These are phyloP conservation scores for Rotaria sp. DNA, from an alignment of 2,888 invertebrate genomes.

Conservation along the genomic window DNA sequence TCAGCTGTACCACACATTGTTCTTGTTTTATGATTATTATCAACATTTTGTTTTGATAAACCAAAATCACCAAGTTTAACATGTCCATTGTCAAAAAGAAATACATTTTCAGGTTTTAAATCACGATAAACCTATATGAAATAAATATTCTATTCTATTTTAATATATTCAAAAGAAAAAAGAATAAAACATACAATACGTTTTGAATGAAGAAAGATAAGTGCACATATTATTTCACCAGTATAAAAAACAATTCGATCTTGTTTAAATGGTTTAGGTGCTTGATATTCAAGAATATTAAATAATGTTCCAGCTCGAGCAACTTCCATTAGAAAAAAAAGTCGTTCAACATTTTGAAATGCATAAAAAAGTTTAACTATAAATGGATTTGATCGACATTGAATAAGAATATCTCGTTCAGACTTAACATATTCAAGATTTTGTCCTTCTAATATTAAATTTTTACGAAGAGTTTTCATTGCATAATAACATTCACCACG, in stretches of 20 bases:
- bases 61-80: conserved; percentile 60
- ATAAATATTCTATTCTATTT: too few species aligned
- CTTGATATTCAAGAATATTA: conserved; percentile 41
- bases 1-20: conserved; percentile 64
- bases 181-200: conserved; percentile 55
- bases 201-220: conserved; percentile 62
- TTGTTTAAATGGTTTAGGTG: conserved; percentile 57
- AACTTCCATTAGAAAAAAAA: conserved; percentile 64
- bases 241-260: conserved; percentile 61
- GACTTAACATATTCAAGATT: not conserved
- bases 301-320: conserved; percentile 63
- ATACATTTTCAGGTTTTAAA: conserved; percentile 63
- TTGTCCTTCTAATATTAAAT: not conserved
- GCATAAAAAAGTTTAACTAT: conserved; percentile 62
- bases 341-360: conserved; percentile 62
- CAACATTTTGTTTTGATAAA: conserved; percentile 60
- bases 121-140: conserved; percentile 52
- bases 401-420: not conserved
- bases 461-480: conserved; percentile 22
- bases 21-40: conserved; percentile 51
- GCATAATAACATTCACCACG: not conserved
- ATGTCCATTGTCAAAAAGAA: conserved; percentile 49
- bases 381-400: conserved; percentile 57
- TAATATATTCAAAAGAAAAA: too few species aligned
- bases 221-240: conserved; percentile 62